Conservation (phyloP, 2,888 invertebrate genomes). For the Eilema griseolum region DNA sequence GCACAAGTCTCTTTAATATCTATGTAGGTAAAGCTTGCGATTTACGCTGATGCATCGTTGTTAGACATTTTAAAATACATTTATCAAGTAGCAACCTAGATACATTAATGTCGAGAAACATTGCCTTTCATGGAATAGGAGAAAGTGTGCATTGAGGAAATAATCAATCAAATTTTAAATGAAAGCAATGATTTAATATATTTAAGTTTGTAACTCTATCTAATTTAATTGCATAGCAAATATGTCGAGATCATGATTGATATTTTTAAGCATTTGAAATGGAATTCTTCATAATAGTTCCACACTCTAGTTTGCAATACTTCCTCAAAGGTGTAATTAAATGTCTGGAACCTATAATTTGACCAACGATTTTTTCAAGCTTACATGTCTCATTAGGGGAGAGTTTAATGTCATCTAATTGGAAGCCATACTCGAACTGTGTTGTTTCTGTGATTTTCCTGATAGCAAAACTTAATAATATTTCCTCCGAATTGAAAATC, state of each 20-base stretch:
- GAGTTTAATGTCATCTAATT: not conserved
- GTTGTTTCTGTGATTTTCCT: not conserved
- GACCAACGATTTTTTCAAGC: not conserved
- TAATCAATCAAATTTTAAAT: conserved; percentile 32
- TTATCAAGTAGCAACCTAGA: conserved; percentile 6
- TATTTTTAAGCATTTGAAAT: not conserved
- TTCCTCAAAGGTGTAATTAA: not conserved
- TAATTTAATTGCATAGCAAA: conserved; percentile 4
- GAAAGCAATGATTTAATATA: conserved; percentile 24
- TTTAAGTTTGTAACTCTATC: conserved; percentile 20
- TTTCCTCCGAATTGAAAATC: not conserved
- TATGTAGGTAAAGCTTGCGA: not conserved
- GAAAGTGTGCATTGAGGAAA: conserved; percentile 34
- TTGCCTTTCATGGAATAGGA: not conserved
- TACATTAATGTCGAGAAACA: not conserved
- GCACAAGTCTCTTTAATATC: not conserved
- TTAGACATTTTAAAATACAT: conserved; percentile 3
- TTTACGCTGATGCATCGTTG: conserved; percentile 1
- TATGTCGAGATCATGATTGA: not conserved
- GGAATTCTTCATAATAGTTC: not conserved
- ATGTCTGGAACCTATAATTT: not conserved
- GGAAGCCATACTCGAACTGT: too few species aligned
- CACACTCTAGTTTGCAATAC: not conserved
- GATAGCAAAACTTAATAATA: not conserved
- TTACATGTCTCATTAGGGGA: not conserved